Conservation (phyloP, 1,140 invertebrate genomes). For the Drosophila erecta region DNA sequence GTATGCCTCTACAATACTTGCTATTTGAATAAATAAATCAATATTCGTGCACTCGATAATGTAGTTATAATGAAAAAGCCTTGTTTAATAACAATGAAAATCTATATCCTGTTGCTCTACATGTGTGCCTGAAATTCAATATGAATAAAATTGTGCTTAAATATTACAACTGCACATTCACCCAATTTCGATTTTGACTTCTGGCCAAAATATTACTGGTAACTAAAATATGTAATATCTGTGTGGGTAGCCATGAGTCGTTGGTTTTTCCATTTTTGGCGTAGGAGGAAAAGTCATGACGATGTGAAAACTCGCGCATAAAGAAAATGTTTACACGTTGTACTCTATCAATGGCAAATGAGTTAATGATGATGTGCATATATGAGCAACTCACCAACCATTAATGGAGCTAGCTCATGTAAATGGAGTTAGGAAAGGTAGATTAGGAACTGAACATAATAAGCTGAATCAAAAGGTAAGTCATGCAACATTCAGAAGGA, state of each 20-base stretch:
- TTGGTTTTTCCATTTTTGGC: conserved; percentile 28
- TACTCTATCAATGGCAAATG: conserved; percentile 76
- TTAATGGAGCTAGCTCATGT: conserved; percentile 28
- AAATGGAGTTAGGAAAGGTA: conserved; percentile 9
- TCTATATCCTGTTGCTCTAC: not conserved
- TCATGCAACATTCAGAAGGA: conserved; percentile 37
- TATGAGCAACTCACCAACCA: conserved; percentile 33
- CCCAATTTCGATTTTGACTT: not conserved
- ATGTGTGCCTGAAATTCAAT: not conserved
- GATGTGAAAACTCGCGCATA: conserved; percentile 56
- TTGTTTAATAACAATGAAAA: no score
- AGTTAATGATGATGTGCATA: conserved; percentile 79
- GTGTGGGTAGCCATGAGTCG: conserved; percentile 18
- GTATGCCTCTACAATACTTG: not conserved
- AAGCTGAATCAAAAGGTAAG: conserved; percentile 10
- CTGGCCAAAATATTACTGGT: conserved; percentile 13
- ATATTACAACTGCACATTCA: conserved; percentile 25
- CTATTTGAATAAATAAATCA: not conserved
- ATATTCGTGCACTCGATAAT: not conserved
- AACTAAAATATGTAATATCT: conserved; percentile 35
- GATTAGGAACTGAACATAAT: conserved; percentile 27
- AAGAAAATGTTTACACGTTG: conserved; percentile 70
- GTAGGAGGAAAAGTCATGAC: conserved; percentile 55
- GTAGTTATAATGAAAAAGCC: no score
- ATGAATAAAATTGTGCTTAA: not conserved